Percentiles rank a stretch among this genome's conserved stretches.
These are phyloP conservation scores for Apoda limacodes DNA, from an alignment of 2,888 invertebrate genomes.

Conservation along the genomic window DNA sequence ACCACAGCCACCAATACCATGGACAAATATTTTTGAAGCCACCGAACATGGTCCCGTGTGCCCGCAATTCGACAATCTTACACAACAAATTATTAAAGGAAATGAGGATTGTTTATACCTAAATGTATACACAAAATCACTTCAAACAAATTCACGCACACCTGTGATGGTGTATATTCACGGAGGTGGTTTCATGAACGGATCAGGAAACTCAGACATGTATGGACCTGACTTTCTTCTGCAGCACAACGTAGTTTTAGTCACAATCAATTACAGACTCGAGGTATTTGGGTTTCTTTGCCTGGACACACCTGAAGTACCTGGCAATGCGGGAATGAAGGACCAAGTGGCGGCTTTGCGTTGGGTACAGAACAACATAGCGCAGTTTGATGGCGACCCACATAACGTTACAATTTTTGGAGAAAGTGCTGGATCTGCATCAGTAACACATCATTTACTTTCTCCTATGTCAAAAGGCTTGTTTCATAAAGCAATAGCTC, in stretches of 20 bases:
- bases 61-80: conserved; percentile 34
- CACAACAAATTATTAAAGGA: conserved; percentile 26
- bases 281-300: conserved; percentile 33
- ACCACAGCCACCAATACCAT: conserved; percentile 35
- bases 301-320: conserved; percentile 16
- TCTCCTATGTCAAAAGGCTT: conserved; percentile 49
- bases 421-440: conserved; percentile 46
- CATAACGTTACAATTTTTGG: conserved; percentile 49
- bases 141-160: conserved; percentile 23
- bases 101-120: conserved; percentile 44
- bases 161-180: conserved; percentile 58
- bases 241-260: conserved; percentile 49
- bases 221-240: conserved; percentile 46
- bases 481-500: too few relatives aligned
- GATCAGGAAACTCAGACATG: conserved; percentile 36
- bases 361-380: conserved; percentile 41
- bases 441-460: conserved; percentile 44
- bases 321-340: not conserved
- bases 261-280: too few relatives aligned
- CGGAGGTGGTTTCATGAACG: conserved; percentile 44
- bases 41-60: conserved; percentile 39
- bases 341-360: conserved; percentile 26
- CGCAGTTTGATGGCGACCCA: conserved; percentile 39
- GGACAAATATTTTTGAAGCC: conserved; percentile 41
- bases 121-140: conserved; percentile 39